Evolutionary conservation across 2,888 invertebrate species (phyloP).

Genomic region (Cylindroiulus punctatus): DNA sequence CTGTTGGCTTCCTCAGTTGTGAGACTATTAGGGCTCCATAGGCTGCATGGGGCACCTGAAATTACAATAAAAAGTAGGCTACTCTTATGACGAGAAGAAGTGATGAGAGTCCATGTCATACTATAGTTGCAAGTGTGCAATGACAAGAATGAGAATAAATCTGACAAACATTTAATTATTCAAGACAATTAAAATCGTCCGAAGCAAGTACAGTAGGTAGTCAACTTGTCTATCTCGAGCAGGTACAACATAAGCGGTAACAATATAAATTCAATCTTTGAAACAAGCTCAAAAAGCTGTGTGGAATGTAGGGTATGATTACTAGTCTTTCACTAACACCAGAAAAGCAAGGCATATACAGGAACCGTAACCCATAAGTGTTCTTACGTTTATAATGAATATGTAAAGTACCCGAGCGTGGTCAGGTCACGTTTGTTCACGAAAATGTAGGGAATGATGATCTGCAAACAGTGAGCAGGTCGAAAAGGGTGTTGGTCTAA

Average conservation of each 20-base stretch:
- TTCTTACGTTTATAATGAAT: slow-evolving; percentile 22
- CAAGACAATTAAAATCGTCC: no score
- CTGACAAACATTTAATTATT: no score
- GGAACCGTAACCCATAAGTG: slow-evolving; percentile 34
- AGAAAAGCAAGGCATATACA: slow-evolving; percentile 23
- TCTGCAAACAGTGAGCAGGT: background rate
- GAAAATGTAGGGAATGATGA: background rate
- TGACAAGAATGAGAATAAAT: no score
- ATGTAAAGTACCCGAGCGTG: slow-evolving; percentile 14
- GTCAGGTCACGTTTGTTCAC: slow-evolving; percentile 35
- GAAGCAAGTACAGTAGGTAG: no score
- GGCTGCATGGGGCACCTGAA: background rate
- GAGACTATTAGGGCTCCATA: background rate
- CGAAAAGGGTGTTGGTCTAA: background rate
- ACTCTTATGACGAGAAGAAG: no score
- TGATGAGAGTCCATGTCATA: no score
- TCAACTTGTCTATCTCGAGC: no score
- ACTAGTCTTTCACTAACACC: background rate
- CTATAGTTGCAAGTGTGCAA: no score
- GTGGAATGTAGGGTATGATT: background rate
- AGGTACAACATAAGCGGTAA: background rate
- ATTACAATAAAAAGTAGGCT: background rate
- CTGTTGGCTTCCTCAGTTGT: background rate
- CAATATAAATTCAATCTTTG: background rate
- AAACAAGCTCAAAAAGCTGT: background rate